Percentiles rank a stretch among this genome's conserved stretches.
These are phyloP conservation scores for Hedychridium roseum DNA, from an alignment of 2,888 invertebrate genomes.

Conservation along the genomic window DNA sequence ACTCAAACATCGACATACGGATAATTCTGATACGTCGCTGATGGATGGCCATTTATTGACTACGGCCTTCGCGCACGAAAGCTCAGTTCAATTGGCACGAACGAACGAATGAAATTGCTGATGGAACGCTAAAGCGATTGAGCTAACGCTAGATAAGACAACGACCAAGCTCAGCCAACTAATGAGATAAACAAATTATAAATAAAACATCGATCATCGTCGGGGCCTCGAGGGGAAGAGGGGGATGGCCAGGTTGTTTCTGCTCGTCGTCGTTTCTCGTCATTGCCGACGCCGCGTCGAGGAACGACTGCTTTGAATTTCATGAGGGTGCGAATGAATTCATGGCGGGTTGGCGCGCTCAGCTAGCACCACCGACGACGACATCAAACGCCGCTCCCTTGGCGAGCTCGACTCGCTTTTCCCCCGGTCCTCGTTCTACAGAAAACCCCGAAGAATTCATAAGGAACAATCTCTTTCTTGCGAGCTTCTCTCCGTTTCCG, in stretches of 20 bases:
- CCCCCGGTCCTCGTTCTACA: conserved; percentile 1
- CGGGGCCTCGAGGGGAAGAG: conserved; percentile 2
- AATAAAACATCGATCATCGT: conserved; percentile 55
- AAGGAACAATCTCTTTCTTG: conserved; percentile 1
- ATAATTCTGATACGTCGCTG: too few species aligned
- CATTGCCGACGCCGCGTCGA: conserved; percentile 48
- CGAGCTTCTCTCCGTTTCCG: neutral
- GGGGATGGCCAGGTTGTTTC: conserved; percentile 14
- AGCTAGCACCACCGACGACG: conserved; percentile 40
- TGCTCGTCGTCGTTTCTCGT: conserved; percentile 19
- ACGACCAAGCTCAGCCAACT: conserved; percentile 33
- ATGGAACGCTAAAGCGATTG: neutral
- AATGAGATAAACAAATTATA: conserved; percentile 55
- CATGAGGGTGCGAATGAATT: conserved; percentile 57
- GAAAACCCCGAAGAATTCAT: conserved; percentile 12
- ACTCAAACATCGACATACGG: too few species aligned
- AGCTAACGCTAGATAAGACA: neutral
- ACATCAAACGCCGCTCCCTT: conserved; percentile 30
- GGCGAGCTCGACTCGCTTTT: conserved; percentile 1
- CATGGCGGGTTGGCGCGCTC: conserved; percentile 43
- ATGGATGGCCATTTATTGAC: too few species aligned
- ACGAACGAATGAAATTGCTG: too few species aligned
- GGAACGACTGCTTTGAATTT: conserved; percentile 61
- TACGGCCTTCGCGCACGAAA: too few species aligned
- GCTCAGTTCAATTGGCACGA: neutral